Percentiles rank a stretch among this genome's conserved stretches.
Conservation (phyloP, 2,113 vertebrate species). For the Macaca nemestrina region DNA sequence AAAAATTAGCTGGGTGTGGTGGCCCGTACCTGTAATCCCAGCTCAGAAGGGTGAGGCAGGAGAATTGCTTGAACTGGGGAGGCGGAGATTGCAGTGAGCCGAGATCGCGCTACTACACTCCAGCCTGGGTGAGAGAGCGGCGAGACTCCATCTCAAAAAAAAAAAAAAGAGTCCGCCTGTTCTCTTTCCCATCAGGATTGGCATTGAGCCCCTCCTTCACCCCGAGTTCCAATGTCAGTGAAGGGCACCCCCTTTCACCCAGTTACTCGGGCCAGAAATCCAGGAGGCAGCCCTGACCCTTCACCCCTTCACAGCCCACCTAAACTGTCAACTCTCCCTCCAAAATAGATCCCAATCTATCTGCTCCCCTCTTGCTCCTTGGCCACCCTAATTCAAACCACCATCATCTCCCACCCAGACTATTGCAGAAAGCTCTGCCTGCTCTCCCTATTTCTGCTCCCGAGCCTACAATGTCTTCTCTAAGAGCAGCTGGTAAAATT, state of each 20-base stretch:
- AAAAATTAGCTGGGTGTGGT: no score
- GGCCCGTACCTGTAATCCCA: no score
- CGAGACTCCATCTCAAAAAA: no score
- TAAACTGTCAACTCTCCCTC: not conserved
- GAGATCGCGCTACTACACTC: no score
- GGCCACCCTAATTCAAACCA: not conserved
- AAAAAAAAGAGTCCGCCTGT: not conserved
- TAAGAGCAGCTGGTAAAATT: not conserved
- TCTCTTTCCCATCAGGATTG: not conserved
- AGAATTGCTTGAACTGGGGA: no score
- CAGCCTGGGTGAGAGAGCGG: no score
- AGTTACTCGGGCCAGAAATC: not conserved
- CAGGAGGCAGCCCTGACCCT: not conserved
- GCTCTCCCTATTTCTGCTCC: not conserved
- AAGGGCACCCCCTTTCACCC: not conserved
- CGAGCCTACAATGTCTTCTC: not conserved
- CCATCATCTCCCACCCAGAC: rapidly evolving
- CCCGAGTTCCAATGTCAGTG: rapidly evolving
- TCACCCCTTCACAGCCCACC: not conserved
- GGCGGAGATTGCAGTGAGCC: no score
- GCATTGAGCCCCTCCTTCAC: not conserved
- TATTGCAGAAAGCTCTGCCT: not conserved
- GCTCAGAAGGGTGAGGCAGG: no score
- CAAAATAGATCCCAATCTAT: not conserved
- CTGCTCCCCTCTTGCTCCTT: rapidly evolving